Conservation (phyloP, 1,140 invertebrate species). For the Wiebesia pumilae region DNA sequence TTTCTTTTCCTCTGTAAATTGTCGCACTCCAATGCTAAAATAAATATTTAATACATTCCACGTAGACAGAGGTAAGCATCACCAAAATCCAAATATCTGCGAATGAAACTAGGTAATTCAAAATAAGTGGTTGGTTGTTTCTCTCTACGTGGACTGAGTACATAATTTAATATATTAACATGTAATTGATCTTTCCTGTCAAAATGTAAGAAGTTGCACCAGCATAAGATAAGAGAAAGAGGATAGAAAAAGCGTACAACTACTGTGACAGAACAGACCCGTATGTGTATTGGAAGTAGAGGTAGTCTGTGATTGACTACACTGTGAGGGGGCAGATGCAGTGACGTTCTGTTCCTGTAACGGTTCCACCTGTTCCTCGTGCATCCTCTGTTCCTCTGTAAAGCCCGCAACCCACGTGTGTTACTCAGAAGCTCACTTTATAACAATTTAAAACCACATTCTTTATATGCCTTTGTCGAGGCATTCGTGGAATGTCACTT, state of each 20-base stretch:
- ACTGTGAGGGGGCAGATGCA: conserved; percentile 68
- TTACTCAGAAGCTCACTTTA: conserved; percentile 62
- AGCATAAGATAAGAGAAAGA: conserved; percentile 48
- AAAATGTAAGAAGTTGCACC: conserved; percentile 47
- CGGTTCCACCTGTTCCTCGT: conserved; percentile 70
- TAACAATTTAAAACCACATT: conserved; percentile 43
- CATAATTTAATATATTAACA: conserved; percentile 16
- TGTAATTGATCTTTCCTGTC: conserved; percentile 39
- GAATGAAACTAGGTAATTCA: background rate
- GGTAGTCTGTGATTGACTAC: conserved; percentile 71
- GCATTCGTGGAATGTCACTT: conserved; percentile 27
- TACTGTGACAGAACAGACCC: conserved; percentile 74
- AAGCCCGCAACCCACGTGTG: conserved; percentile 72
- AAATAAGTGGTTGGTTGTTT: background rate
- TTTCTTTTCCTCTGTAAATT: background rate
- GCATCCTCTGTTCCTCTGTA: conserved; percentile 72
- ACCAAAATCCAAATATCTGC: background rate
- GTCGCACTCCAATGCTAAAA: conserved; percentile 36
- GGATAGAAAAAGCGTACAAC: conserved; percentile 66
- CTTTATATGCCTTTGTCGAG: background rate
- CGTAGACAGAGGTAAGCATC: conserved; percentile 1
- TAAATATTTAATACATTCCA: conserved; percentile 39
- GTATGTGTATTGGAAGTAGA: conserved; percentile 71
- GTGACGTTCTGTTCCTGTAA: conserved; percentile 68
- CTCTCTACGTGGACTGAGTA: conserved; percentile 33